Base-by-base conservation (phyloP, 1,140 invertebrate species). In the Drosophila orena region DNA sequence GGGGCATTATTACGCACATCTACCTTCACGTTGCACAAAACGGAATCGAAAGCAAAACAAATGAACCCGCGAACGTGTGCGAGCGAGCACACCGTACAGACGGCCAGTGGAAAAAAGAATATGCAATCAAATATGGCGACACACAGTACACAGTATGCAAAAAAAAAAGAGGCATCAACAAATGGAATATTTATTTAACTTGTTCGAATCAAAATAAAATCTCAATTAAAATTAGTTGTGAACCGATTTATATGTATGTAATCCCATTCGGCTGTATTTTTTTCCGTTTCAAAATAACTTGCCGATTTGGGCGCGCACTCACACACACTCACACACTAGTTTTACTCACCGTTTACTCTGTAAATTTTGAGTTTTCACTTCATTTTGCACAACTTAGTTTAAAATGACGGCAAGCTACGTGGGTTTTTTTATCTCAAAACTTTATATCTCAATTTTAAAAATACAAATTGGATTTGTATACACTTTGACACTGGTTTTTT, bases 21-120 rank as follows among this genome's bases (percentile, higher is more conserved):
- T 71, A 85, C 78, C 81, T 88, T 86, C 81, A 88, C 78, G 81
- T 77, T 88, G 84, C 77, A 89, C 79, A 88, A 88, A 88, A 79
- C 79, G 56, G 69, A 88, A 88, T 88, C 47, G 49, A 78, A 83
- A 88, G 83, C 84, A 88, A 88, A 88, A 88, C 83, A 88, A 88
- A 88, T 62, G 83, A 88, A 69, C 49, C 60, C 53, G 69, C 59
- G 47, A 78, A 37, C 59, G 35, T 44, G 79, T 66, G 58, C 40
- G 66, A 88, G 71, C 24, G 83, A 77, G 72, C 8, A 55, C 61
- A 60, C 12, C 44, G 76, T 79, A 89, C 14, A n/a, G 27, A 17
- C 57, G 4, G 7, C 27, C 42, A 60, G 74, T 57, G 43, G 50
- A 54, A 24, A 80, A 46, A 73, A 64, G 78, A 79, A 60, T 57